Evolutionary conservation across 1,140 invertebrate species (phyloP), one percentile per base, ranked within the genome.

Genomic region (Bombus waltoni): DNA sequence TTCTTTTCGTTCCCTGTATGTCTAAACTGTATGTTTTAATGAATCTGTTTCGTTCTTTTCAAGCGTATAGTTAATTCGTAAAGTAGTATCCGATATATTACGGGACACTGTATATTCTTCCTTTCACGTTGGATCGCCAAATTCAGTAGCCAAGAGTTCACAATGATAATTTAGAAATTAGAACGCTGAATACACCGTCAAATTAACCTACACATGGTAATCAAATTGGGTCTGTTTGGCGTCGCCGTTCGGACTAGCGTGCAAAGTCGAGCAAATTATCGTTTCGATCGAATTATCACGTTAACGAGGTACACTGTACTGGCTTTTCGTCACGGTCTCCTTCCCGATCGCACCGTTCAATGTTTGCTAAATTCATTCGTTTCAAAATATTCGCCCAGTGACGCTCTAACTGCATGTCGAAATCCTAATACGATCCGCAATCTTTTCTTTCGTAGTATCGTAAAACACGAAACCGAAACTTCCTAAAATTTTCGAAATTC

Each of bases 181-280:
- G 42, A 66, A 47, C 40, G 25, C 2, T 13, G 25, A n/a, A 76
- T 53, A 75, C 18, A n/a, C 35, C 15, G 76, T 66, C 42, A 65
- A 79, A 79, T 87, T 87, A 76, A 68, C 28, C 70, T 5, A n/a
- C 22, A 72, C 59, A 35, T 38, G 72, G n/a, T 81, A 87, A 86
- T 87, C 66, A 73, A 72, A 35, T 38, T 18, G 44, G 78, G 6
- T 25, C 3, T 59, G 65, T 65, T 86, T 86, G 32, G 42, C 57
- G 66, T 79, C 70, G 59, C 62, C n/a, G n/a, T 85, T 87, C 42
- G 42, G n/a, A 66, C 22, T 22, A 11, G 32, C 53, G 66, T 81
- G 73, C 10, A 70, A 86, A 81, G 38, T 79, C 80, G 75, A 73
- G 72, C 47, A 38, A 87, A 81, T 76, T 76, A 76, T 81, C 62